A percentile compares a stretch with the other conserved stretches of the same genome.
These are phyloP conservation scores for Oligia strigilis DNA, from an alignment of 2,888 invertebrate species.

Conservation along the genomic window DNA sequence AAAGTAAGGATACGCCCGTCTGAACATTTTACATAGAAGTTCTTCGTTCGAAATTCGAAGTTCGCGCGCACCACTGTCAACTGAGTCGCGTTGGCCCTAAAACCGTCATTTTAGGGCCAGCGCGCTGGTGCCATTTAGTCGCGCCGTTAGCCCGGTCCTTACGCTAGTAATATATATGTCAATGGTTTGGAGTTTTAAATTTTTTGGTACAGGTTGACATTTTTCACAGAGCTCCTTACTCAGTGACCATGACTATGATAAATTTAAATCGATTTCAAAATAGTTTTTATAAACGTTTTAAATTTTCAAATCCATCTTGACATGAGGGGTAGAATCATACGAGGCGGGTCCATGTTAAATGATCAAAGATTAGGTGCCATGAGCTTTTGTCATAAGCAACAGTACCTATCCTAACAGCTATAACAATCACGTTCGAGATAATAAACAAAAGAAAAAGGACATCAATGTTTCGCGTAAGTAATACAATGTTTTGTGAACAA, in stretches of 20 bases:
- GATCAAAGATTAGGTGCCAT: not conserved
- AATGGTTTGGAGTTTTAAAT: not conserved
- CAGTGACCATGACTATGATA: not conserved
- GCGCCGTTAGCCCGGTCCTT: too few species aligned
- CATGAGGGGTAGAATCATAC: not conserved
- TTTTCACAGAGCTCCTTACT: not conserved
- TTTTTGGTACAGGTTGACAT: not conserved
- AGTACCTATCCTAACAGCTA: slow-evolving; percentile 4
- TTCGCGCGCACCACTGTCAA: too few species aligned
- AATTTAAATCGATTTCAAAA: not conserved
- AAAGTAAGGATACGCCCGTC: too few species aligned
- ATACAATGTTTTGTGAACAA: slow-evolving; percentile 39
- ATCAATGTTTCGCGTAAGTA: slow-evolving; percentile 10
- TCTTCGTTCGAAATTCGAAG: too few species aligned
- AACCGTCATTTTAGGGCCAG: too few species aligned
- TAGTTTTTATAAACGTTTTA: not conserved
- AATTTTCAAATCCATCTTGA: not conserved
- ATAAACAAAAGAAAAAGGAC: slow-evolving; percentile 20
- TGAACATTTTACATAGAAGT: too few species aligned
- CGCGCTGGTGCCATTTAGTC: too few species aligned
- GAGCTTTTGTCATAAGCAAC: not conserved
- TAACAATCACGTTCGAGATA: not conserved
- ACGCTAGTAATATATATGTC: too few species aligned
- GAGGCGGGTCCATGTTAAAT: not conserved
- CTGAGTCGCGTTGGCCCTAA: too few species aligned